Evolutionary conservation across 92 coral and sea anemone genomes (phyloP), one percentile per base, ranked within the genome.

Genomic region (Scolanthus callimorphus): DNA sequence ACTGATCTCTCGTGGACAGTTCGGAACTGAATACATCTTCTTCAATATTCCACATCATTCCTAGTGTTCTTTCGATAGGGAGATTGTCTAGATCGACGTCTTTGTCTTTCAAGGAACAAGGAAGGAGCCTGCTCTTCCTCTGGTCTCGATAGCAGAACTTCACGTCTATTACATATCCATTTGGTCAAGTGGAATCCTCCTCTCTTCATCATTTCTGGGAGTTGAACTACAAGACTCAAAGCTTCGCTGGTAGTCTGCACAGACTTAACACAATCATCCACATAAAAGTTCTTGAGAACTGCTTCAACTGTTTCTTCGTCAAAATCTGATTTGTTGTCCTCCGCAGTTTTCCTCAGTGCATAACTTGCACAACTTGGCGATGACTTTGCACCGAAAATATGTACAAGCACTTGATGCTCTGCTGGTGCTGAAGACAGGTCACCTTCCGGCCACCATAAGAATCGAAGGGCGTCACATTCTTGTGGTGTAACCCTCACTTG

Each of bases 151-250:
- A 48, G 70, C 20, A 50, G 24, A 8, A 76, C 77, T 3, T 59
- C 67, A 17, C 31, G 45, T 17, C 61, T 48, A 20, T 54, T 68
- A 11, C 69, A 43, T 2, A 58, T 9, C 82, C 75, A 67, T 38
- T 76, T 76, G 11, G 62, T 67, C 20, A 55, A 26, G 4, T 49
- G 65, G 56, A 74, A 74, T 2, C 74, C 81, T 20, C 73, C 80
- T n/a, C 59, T 23, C 44, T 23, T 13, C 27, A 69, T 22, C 21
- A 68, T 29, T 12, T 21, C 15, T 26, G 31, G 31, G 34, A 52
- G 39, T 17, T 66, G 26, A 10, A 15, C 10, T 25, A 55, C 62
- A 6, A 17, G 62, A 4, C 1, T 3, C 2, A 55, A 15, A n/a
- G 63, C 73, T 11, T 39, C 51, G 3, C 2, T 13, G 11, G 43